These are phyloP conservation scores for Antheraea assamensis DNA, from an alignment of 2,888 invertebrate species.

Conservation along the genomic window DNA sequence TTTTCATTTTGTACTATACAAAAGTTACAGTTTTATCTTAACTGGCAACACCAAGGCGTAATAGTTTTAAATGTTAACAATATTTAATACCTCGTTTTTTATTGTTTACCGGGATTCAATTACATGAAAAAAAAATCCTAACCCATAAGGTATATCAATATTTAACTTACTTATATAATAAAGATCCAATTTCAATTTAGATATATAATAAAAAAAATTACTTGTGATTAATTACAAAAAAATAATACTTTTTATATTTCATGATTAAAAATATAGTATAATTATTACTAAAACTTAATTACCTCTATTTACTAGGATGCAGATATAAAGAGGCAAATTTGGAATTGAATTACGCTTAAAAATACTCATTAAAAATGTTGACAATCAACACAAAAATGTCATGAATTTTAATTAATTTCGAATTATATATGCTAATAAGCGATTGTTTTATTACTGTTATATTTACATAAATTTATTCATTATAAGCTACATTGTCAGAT, in stretches of 20 bases:
- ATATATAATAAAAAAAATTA: neutral
- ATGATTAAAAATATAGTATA: neutral
- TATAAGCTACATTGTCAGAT: too few species aligned
- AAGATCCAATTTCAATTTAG: neutral
- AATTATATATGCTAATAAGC: neutral
- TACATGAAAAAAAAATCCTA: neutral
- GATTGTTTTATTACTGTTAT: neutral
- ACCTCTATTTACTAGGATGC: neutral
- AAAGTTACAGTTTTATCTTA: neutral
- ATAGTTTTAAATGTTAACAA: neutral
- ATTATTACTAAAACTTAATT: neutral
- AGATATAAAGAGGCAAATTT: neutral
- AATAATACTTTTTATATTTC: neutral
- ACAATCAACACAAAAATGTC: neutral
- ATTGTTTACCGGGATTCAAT: neutral
- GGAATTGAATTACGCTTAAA: neutral
- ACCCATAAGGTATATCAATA: neutral
- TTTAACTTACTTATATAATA: neutral
- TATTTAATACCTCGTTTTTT: neutral
- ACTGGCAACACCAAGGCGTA: neutral
- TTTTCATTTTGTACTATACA: neutral
- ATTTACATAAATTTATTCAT: neutral
- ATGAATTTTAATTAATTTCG: neutral
- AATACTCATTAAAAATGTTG: neutral
- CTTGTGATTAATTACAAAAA: neutral